Percentiles rank a stretch among this genome's conserved stretches.
Evolutionary conservation across 2,888 invertebrate species (phyloP).

Genomic region (Agonopterix subpropinquella): DNA sequence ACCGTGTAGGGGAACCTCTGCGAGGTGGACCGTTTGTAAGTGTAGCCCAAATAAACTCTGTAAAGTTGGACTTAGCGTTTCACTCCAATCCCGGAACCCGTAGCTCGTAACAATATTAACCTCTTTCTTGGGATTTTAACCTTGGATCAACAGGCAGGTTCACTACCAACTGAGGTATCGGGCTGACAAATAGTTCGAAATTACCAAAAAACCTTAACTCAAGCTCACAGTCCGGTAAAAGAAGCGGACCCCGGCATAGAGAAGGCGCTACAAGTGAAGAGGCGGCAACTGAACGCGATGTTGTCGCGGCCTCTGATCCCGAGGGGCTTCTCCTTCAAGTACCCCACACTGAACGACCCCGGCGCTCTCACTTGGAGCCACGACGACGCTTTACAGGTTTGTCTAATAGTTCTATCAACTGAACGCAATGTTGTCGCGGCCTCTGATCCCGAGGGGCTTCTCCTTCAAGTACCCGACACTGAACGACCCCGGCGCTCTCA

Average conservation of each 20-base stretch:
- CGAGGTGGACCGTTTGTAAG: no score
- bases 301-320: slow-evolving; percentile 79
- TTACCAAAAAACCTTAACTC: slow-evolving; percentile 21
- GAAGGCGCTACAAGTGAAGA: slow-evolving; percentile 62
- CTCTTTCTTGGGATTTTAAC: no score
- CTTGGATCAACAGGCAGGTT: no score
- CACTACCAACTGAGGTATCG: no score
- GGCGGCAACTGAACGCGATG: slow-evolving; percentile 67
- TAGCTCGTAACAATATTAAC: no score
- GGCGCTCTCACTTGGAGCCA: slow-evolving; percentile 26
- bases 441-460: slow-evolving; percentile 81
- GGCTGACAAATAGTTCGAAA: no score
- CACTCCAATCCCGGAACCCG: no score
- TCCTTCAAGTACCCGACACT: slow-evolving; percentile 77
- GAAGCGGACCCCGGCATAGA: slow-evolving; percentile 47
- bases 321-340: slow-evolving; percentile 80
- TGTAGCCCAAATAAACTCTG: no score
- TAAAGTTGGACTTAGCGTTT: no score
- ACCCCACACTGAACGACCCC: slow-evolving; percentile 62
- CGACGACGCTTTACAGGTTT: slow-evolving; percentile 62
- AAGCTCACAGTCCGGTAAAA: slow-evolving; percentile 38
- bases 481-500: slow-evolving; percentile 38
- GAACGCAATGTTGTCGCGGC: slow-evolving; percentile 67
- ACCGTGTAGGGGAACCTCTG: no score
- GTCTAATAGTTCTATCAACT: slow-evolving; percentile 73